Base-by-base conservation (phyloP, 2,797 vertebrate genomes). In the Pelochelys cantorii region DNA sequence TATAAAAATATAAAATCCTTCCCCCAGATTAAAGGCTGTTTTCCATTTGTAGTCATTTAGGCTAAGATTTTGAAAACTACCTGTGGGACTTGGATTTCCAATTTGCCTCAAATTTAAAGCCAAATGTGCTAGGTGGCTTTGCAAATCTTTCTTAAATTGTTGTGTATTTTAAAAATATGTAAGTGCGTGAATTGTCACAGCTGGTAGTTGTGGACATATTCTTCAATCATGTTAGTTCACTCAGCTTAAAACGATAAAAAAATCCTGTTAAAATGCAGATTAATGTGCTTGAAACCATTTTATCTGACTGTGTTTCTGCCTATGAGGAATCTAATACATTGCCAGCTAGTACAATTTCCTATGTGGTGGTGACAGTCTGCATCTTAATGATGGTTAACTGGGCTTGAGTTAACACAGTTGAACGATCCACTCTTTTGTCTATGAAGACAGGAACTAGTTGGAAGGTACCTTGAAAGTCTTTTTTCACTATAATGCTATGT, bases 201-300 rank as follows among this genome's bases (percentile, higher is more conserved):
- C 12, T 11, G 71, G 11, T 65, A n/a, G 14, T 5, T 92, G 84
- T 4, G 14, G 15, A 3, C 27, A 27, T 52, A 25, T 15, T 88
- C 37, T 27, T 25, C 31, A 84, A 14, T 84, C 0, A 4, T 55
- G 14, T 81, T 93, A 83, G 87, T 23, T 23, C 25, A n/a, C 7
- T n/a, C 77, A 1, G 3, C 89, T 86, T 79, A 89, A 89, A 83
- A 42, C 29, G 84, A 62, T 31, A 22, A 54, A 17, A 17, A 37
- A 27, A 1, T 0, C 1, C 13, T 56, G 29, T 60, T 82, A 81
- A 42, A 31, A 22, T 81, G 25, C 0, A 3, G 6, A 2, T 8
- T 78, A 77, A 14, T 7, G 1, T 92, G 55, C 1, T 7, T 83
- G 77, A 85, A 94, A 57, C 14, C 27, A 74, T 79, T 52, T 17